Base-by-base conservation (phyloP, 2,113 vertebrate species). In the Takifugu bimaculatus region DNA sequence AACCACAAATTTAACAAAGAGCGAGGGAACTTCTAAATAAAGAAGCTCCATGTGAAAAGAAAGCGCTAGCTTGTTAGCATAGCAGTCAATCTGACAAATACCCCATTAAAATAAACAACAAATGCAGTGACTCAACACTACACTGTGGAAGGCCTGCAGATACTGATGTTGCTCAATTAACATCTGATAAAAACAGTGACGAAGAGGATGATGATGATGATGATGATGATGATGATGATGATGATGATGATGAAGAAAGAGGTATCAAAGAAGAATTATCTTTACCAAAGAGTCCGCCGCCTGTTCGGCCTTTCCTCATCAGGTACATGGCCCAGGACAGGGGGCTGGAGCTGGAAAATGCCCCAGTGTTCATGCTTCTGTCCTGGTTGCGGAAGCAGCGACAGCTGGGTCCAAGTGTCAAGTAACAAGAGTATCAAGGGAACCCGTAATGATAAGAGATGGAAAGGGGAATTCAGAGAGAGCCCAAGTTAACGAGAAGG, bases 251-350 rank as follows among this genome's bases (percentile, higher is more conserved):
- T 43, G 6, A 43, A 13, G 13, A 39, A n/a, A 26, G 20, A 51
- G n/a, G 44, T 50, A 43, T 32, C 1, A 51, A n/a, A 68, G 25
- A 55, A 73, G 59, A 63, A 26, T n/a, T 0, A 44, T 27, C 35
- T 74, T 85, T 89, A 87, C 88, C 88, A 42, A 91, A 92, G 50
- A 88, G 70, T 47, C 74, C 77, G 50, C 74, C 51, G 69, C 78
- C 68, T 25, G 82, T 65, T 65, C 86, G 86, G 66, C 75, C 87
- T 79, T 91, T 90, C 80, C 84, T 90, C 91, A 90, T 90, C 83
- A 93, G 82, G 81, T 92, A 91, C 90, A 90, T 73, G 68, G 91
- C 88, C 92, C 90, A 92, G 47, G 90, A 90, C 56, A 90, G 71
- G 12, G 90, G 80, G 15, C 82, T 73, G 0, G 90, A 74, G 62